Conservation (phyloP, 2,113 vertebrate species). For the Enhydra lutris region DNA sequence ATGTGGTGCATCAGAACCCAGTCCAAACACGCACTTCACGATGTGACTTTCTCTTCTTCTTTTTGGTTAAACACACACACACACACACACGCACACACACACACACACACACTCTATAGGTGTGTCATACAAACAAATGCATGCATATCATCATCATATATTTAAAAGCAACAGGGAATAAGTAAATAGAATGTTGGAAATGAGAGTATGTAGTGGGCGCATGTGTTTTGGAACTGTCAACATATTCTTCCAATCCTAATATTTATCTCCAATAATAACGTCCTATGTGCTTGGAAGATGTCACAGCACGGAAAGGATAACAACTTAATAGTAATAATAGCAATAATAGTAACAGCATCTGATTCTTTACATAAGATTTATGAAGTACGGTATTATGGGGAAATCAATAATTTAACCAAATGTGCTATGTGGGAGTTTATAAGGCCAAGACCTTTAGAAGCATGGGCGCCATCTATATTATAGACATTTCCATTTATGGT, state of each 20-base stretch:
- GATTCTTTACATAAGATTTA: neutral
- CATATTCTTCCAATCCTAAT: neutral
- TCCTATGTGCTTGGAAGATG: neutral
- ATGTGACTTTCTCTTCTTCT: neutral
- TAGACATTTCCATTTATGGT: neutral
- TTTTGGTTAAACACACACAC: no score
- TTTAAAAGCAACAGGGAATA: neutral
- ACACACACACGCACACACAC: neutral
- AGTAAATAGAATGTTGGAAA: neutral
- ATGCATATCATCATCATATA: neutral
- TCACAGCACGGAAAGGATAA: neutral
- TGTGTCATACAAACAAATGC: neutral
- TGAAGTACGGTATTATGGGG: neutral
- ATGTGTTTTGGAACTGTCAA: neutral
- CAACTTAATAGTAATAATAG: neutral
- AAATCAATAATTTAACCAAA: neutral
- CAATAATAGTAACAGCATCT: neutral
- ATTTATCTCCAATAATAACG: neutral
- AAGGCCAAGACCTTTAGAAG: no score
- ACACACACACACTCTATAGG: neutral
- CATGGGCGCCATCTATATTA: neutral
- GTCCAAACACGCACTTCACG: neutral
- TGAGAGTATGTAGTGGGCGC: neutral
- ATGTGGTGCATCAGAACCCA: neutral
- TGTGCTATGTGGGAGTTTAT: accelerated